Base-by-base conservation (phyloP, 2,797 vertebrate species). In the Microchirus variegatus region DNA sequence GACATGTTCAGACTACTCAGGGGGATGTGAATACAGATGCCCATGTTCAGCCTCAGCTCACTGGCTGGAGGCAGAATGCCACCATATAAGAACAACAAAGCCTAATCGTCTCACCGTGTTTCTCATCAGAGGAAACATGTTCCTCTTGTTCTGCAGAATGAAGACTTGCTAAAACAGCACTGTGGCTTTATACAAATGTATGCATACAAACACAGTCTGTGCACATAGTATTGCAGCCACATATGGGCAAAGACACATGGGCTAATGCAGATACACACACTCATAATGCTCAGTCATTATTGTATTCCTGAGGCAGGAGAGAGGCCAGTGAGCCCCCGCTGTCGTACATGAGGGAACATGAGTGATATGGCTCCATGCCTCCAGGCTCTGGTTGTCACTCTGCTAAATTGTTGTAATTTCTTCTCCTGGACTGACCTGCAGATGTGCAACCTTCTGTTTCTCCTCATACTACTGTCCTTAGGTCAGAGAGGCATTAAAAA, bases 321-420 rank as follows among this genome's bases (percentile, higher is more conserved):
- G 72, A 80, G 74, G 67, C 56, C 67, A 80, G 53, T 1, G 57
- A 63, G 77, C 67, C 70, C 73, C 17, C 44, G 65, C 76, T 80
- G 78, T 83, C 64, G 55, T 84, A 78, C 81, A 77, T 65, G 58
- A 73, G 62, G 64, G 59, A 82, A 79, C 75, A 80, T 82, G 82
- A 85, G 72, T 76, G 84, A 87, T 85, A 69, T 73, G 79, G 65
- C 71, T 58, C 38, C 6, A 22, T 79, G 77, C 81, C 82, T 81
- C 47, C 67, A 59, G 78, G 81, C 63, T 57, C 8, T 53, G 52
- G 67, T 75, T 81, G 78, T 84, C 82, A 75, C 70, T 86, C 73
- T 70, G 74, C 60, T 80, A 78, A 83, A 83, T 80, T 77, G 80
- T 78, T 81, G 75, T 84, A 67, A 81, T 86, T 86, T 68, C 69